A percentile compares a stretch with the other conserved stretches of the same genome.
These are phyloP conservation scores for Virgularia gustaviana DNA, from an alignment of 92 coral and sea anemone genomes.

Conservation along the genomic window DNA sequence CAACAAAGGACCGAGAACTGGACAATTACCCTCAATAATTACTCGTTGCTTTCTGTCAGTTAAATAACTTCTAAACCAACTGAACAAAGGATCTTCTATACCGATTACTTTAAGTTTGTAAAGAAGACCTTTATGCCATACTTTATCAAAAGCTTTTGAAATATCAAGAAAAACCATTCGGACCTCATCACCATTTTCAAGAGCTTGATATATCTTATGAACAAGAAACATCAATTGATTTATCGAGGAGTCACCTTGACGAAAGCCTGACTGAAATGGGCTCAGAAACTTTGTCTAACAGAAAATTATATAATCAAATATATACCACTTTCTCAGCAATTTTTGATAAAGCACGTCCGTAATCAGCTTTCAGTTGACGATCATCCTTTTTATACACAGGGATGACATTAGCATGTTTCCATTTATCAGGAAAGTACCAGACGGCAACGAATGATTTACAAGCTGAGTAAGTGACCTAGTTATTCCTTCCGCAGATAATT, in stretches of 20 bases:
- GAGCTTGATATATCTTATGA: conserved; percentile 50
- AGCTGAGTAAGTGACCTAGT: conserved; percentile 30
- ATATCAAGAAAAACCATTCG: conserved; percentile 59
- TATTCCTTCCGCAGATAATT: conserved; percentile 37
- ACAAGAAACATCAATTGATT: conserved; percentile 50
- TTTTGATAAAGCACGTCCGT: conserved; percentile 51
- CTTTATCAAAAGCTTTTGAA: conserved; percentile 58
- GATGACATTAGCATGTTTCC: conserved; percentile 51
- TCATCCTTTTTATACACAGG: conserved; percentile 44
- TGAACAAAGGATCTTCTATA: conserved; percentile 33
- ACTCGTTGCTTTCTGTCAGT: conserved; percentile 46
- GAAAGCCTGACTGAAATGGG: conserved; percentile 58
- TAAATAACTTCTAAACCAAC: conserved; percentile 55
- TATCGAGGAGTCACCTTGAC: conserved; percentile 55
- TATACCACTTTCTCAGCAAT: conserved; percentile 52
- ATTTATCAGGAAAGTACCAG: conserved; percentile 45
- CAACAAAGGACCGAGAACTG: conserved; percentile 33
- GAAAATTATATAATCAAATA: conserved; percentile 46
- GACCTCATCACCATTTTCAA: conserved; percentile 59
- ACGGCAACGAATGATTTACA: conserved; percentile 34
- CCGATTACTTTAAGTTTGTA: conserved; percentile 48
- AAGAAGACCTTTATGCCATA: conserved; percentile 54
- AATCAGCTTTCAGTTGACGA: conserved; percentile 13
- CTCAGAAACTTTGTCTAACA: conserved; percentile 47
- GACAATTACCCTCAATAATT: conserved; percentile 55